These are phyloP conservation scores for Apomyelois bistriatella DNA, from an alignment of 2,888 invertebrate species.

Conservation along the genomic window DNA sequence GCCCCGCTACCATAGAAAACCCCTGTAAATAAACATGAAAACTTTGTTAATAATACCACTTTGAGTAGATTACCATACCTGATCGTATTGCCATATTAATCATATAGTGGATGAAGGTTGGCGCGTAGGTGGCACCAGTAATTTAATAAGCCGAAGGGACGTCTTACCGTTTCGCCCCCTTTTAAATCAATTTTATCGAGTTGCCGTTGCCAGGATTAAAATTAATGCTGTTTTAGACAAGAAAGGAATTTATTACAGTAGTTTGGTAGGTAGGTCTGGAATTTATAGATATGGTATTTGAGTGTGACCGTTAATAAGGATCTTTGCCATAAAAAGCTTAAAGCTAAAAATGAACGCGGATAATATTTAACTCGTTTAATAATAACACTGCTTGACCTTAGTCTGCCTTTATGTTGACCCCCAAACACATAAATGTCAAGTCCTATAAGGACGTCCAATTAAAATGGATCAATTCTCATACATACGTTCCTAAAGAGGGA, in stretches of 20 bases:
- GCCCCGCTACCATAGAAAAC: constrained; percentile 37
- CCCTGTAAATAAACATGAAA: constrained; percentile 60
- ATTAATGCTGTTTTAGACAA: constrained; percentile 9
- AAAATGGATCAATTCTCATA: too few relatives aligned
- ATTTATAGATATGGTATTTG: neutral
- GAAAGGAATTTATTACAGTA: constrained; percentile 2
- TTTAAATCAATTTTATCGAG: constrained; percentile 17
- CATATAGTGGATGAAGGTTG: constrained; percentile 11
- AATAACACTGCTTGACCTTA: too few relatives aligned
- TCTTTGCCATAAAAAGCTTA: too few relatives aligned
- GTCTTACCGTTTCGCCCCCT: constrained; percentile 4
- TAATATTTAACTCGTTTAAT: too few relatives aligned
- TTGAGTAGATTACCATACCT: constrained; percentile 65
- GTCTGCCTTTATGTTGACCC: too few relatives aligned
- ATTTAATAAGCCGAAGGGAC: constrained; percentile 16
- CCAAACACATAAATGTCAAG: too few relatives aligned
- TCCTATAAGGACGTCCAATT: too few relatives aligned
- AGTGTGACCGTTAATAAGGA: neutral
- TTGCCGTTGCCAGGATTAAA: constrained; percentile 11
- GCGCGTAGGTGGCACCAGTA: constrained; percentile 10
- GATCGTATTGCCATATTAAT: constrained; percentile 17
- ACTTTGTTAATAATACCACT: constrained; percentile 66
- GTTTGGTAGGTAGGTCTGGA: neutral
- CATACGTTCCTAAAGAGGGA: too few relatives aligned
- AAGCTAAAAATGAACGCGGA: too few relatives aligned